Evolutionary conservation across 2,797 vertebrate species (phyloP).

Genomic region (Gadopsis marmoratus): DNA sequence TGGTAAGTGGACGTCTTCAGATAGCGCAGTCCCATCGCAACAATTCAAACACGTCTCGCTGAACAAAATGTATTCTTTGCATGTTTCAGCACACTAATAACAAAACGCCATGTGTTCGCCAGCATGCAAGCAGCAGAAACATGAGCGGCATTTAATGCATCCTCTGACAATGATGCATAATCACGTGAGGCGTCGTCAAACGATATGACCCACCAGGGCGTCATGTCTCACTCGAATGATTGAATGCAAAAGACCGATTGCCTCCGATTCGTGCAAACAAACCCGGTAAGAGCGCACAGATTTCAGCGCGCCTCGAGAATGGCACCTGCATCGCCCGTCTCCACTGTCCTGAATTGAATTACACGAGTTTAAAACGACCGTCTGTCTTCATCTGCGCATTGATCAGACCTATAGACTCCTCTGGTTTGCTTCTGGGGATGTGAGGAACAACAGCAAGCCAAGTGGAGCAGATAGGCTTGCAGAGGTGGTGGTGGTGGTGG

Average conservation of each 20-base stretch:
- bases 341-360: constrained; percentile 14
- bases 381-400: constrained; percentile 21
- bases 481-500: too few relatives aligned
- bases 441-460: constrained; percentile 47
- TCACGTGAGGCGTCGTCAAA: constrained; percentile 55
- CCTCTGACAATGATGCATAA: constrained; percentile 55
- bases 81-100: constrained; percentile 14
- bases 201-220: constrained; percentile 48
- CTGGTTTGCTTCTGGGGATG: constrained; percentile 29
- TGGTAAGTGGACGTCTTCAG: constrained; percentile 1
- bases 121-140: constrained; percentile 26
- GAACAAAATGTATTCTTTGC: constrained; percentile 7
- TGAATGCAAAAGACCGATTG: constrained; percentile 27
- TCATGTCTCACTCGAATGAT: constrained; percentile 53
- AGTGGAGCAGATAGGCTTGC: constrained; percentile 48
- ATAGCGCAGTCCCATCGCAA: not conserved
- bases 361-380: constrained; percentile 25
- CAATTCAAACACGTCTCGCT: not conserved
- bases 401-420: constrained; percentile 36
- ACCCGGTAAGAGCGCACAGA: not conserved
- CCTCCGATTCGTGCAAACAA: constrained; percentile 16
- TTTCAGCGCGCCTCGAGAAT: not conserved
- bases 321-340: not conserved
- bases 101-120: constrained; percentile 13
- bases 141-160: constrained; percentile 45